Base-by-base conservation (phyloP, 1,140 invertebrate genomes). In the Aradophagus sp. region DNA sequence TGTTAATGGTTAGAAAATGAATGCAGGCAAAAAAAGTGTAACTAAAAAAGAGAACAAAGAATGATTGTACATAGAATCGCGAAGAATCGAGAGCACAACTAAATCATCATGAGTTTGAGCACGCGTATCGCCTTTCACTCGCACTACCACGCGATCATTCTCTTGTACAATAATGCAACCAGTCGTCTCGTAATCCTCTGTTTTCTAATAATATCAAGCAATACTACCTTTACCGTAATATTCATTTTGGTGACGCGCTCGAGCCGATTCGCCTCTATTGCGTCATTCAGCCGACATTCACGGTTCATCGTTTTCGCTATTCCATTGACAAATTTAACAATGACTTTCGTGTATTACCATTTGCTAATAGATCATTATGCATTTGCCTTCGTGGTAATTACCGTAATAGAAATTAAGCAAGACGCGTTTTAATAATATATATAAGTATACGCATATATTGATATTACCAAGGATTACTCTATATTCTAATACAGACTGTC, bases 71-170 rank as follows among this genome's bases (percentile, higher is more conserved):
- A 38, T 23, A 17, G 17, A n/a, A 50, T 53, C 56, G 20, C 17
- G 41, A 58, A 61, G 53, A 66, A 55, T 58, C 36, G 32, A 44
- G 55, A 72, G 32, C 56, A 48, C 53, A 45, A 61, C 68, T 72
- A 72, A 77, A 67, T 73, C 68, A 75, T 74, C 67, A 39, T 31
- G 50, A 70, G 74, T 68, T 75, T 48, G 34, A 61, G 67, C 65
- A 71, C 73, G 74, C 62, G 38, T 65, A 58, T 66, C 44, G 61
- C 79, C 80, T 80, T 81, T 81, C 80, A 80, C 80, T 70, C 36
- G 42, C 67, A 63, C 61, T 77, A 66, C 78, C 75, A 71, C 77
- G 74, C 77, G 78, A 73, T 73, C 56, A 50, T 69, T 62, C 69
- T 80, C 74, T 76, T 74, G 68, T 76, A 72, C 74, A 78, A 73